A percentile compares a stretch with the other conserved stretches of the same genome.
Evolutionary conservation across 2,113 vertebrate species (phyloP).

Genomic region (Atlantisia rogersi): DNA sequence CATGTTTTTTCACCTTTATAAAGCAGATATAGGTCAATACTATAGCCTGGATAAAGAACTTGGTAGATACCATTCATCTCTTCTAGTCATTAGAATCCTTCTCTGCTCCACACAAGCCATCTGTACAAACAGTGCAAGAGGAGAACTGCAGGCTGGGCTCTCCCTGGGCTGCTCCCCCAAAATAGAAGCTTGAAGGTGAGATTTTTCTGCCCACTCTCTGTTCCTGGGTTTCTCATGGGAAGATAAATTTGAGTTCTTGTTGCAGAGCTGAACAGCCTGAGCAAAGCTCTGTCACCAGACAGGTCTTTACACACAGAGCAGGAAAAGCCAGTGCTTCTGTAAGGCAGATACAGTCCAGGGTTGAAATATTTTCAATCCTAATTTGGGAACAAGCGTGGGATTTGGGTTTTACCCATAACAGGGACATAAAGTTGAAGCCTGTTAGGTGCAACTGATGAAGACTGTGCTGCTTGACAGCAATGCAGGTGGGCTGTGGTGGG

Average conservation of each 20-base stretch:
- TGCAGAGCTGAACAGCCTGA: not conserved
- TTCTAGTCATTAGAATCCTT: not conserved
- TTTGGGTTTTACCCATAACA: not conserved
- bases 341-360: not conserved
- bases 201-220: not conserved
- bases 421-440: not conserved
- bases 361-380: not conserved
- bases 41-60: slow-evolving; percentile 2
- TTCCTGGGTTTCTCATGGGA: not conserved
- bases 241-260: not conserved
- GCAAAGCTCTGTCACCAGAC: not conserved
- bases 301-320: not conserved
- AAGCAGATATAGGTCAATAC: slow-evolving; percentile 59
- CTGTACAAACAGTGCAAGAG: not conserved
- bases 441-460: not conserved
- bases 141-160: not conserved
- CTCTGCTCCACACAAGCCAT: not conserved
- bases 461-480: not conserved
- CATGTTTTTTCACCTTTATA: slow-evolving; percentile 64
- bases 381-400: not conserved
- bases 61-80: slow-evolving; percentile 29
- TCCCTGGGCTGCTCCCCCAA: not conserved
- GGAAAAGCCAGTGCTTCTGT: not conserved
- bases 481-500: not conserved
- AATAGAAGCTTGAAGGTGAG: not conserved